These are phyloP conservation scores for Hafferia zeledoni DNA, from an alignment of 2,797 vertebrate genomes.

Conservation along the genomic window DNA sequence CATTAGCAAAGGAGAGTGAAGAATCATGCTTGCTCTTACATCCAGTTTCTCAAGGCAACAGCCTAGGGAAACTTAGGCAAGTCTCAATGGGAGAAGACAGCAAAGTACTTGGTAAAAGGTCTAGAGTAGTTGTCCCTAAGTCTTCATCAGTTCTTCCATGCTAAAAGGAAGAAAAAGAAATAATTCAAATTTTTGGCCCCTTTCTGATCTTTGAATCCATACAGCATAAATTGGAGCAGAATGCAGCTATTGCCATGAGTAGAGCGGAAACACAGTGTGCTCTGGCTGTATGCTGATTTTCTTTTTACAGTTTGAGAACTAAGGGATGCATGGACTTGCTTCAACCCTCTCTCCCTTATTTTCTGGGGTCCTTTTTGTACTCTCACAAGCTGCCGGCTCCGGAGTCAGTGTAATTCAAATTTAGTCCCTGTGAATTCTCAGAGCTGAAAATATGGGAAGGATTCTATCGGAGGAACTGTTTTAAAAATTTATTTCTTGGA, in stretches of 20 bases:
- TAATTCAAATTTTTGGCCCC: background rate
- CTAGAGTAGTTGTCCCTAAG: background rate
- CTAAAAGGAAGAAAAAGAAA: background rate
- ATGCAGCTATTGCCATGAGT: background rate
- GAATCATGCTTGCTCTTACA: background rate
- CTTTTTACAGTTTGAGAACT: background rate
- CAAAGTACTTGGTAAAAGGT: background rate
- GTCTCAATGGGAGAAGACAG: background rate
- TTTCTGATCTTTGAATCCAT: background rate
- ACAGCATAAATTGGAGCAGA: background rate
- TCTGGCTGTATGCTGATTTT: background rate
- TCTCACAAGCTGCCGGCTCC: background rate
- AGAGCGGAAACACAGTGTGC: background rate
- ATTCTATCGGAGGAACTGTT: background rate
- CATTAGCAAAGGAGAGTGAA: background rate
- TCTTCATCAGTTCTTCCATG: background rate
- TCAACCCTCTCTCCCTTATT: background rate
- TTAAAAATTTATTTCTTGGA: background rate
- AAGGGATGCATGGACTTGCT: background rate
- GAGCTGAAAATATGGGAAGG: background rate
- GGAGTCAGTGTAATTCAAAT: background rate
- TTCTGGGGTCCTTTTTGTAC: background rate
- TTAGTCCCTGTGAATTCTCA: background rate
- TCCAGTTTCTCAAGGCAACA: background rate
- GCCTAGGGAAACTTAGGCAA: background rate